These are phyloP conservation scores for Agrochola circellaris DNA, from an alignment of 2,888 invertebrate species.

Conservation along the genomic window DNA sequence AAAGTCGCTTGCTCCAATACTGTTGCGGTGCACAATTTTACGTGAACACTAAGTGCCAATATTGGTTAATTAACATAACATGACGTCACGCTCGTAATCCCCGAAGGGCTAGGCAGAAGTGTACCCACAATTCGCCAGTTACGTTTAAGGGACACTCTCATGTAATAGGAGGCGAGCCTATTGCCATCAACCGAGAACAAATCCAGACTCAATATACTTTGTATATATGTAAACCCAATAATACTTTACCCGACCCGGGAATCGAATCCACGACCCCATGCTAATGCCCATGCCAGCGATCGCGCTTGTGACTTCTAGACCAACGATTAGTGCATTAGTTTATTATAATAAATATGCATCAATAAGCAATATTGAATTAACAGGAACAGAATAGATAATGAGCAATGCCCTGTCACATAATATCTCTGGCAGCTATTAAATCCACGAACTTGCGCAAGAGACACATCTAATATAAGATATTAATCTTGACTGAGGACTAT, in stretches of 20 bases:
- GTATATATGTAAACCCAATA: not conserved
- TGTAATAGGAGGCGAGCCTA: not conserved
- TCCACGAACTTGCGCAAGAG: constrained; percentile 7
- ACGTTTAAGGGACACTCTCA: not conserved
- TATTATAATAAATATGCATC: not conserved
- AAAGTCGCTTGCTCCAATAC: constrained; percentile 3
- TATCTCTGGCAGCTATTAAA: constrained; percentile 29
- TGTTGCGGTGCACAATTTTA: not conserved
- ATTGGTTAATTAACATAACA: not conserved
- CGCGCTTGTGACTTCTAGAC: accelerated
- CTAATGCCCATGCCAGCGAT: too few species aligned
- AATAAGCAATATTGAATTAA: constrained; percentile 6
- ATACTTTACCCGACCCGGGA: not conserved
- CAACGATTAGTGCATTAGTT: not conserved
- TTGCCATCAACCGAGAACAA: too few species aligned
- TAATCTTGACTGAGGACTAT: constrained; percentile 16
- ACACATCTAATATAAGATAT: constrained; percentile 16
- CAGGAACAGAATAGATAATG: constrained; percentile 24
- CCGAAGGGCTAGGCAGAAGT: not conserved
- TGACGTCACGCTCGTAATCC: not conserved
- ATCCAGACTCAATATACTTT: not conserved
- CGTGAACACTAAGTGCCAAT: not conserved
- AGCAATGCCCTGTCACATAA: constrained; percentile 13
- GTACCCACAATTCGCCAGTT: not conserved
- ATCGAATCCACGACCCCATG: not conserved